These are phyloP conservation scores for Psittacula echo DNA, from an alignment of 2,797 vertebrate species.

Conservation along the genomic window DNA sequence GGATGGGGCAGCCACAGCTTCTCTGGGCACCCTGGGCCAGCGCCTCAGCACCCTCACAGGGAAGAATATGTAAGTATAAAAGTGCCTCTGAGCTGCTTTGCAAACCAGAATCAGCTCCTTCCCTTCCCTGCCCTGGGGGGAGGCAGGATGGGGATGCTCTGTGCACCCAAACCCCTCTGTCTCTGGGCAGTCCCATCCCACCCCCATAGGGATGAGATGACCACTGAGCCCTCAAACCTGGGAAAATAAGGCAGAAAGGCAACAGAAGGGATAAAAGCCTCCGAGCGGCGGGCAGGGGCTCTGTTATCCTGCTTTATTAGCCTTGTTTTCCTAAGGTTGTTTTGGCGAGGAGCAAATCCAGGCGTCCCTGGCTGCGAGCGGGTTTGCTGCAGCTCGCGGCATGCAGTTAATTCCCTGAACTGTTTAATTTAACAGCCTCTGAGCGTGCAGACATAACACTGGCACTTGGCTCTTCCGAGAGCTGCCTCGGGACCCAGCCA, in stretches of 20 bases:
- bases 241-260: not conserved
- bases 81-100: not conserved
- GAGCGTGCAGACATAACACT: constrained; percentile 7
- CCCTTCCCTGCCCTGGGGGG: not conserved
- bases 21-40: not conserved
- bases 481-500: constrained; percentile 15
- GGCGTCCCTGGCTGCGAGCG: not conserved
- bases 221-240: not conserved
- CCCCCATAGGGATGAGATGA: not conserved
- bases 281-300: not conserved
- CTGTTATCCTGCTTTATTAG: constrained; percentile 7
- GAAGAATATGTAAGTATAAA: not conserved
- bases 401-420: constrained; percentile 38
- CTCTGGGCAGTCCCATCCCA: not conserved
- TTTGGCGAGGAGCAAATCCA: constrained; percentile 8
- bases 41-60: not conserved
- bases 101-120: accelerated
- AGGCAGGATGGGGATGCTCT: not conserved
- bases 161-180: not conserved
- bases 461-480: not conserved
- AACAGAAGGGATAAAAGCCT: not conserved
- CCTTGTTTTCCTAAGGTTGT: not conserved
- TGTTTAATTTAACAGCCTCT: constrained; percentile 49
- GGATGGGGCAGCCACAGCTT: not conserved
- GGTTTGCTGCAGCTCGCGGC: constrained; percentile 32